Evolutionary conservation across 1,140 invertebrate genomes (phyloP), one percentile per base, ranked within the genome.

Genomic region (Oryctes rhinoceros): DNA sequence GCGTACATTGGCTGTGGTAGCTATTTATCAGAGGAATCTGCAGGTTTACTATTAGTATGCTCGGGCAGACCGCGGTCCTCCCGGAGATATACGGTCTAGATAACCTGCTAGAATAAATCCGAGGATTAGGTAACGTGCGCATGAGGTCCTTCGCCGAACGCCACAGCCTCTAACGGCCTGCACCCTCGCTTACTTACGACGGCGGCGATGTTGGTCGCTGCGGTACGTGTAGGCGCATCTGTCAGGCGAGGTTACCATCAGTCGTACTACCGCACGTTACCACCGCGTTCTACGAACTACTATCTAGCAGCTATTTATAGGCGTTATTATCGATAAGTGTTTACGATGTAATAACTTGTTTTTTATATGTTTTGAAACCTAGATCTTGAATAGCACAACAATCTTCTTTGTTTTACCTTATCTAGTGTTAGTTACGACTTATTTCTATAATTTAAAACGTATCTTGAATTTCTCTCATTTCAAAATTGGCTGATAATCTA

Each of bases 21-120:
- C 85, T 86, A 86, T 87, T 87, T 87, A 87, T 86, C 85, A 86
- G 86, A 78, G 83, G 83, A 87, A 87, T 87, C 86, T 86, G 86
- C 84, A 86, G 86, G 83, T 85, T 85, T 85, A 84, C 84, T 86
- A 87, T 87, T 87, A 87, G 85, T 86, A 87, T 87, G 85, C 86
- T 84, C 79, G 80, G 85, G 83, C 82, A 84, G 83, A 84, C 86
- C 83, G 83, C 86, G 85, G 84, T 84, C 85, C 85, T 84, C 84
- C 39, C 78, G 84, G 84, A 87, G 86, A 87, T 87, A 87, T 87
- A 87, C 85, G 86, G 82, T 84, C 80, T 83, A 85, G 86, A 87
- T 86, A 87, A 87, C 86, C 86, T 86, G 83, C 78, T 81, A 84
- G 84, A 86, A 86, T 87, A 87, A 87, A 87, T 87, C 86, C 86